These are phyloP conservation scores for Crotalus viridis DNA, from an alignment of 2,113 vertebrate species.

Conservation along the genomic window DNA sequence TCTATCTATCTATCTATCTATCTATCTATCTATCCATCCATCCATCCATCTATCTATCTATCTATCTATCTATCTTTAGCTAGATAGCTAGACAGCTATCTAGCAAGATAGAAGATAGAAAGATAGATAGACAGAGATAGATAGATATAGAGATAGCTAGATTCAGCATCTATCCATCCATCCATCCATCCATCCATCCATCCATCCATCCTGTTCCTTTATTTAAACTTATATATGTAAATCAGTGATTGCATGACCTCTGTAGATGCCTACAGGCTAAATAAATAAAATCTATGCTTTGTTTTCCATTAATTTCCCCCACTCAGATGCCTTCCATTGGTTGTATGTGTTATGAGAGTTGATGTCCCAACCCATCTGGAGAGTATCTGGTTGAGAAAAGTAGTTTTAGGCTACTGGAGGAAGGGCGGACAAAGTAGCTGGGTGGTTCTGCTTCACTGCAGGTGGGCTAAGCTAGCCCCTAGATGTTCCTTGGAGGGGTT, in stretches of 20 bases:
- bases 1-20: not conserved
- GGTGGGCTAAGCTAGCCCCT: not conserved
- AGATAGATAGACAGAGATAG: no score
- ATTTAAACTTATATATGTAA: not conserved
- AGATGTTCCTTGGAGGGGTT: not conserved
- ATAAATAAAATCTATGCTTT: not conserved
- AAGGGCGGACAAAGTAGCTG: not conserved
- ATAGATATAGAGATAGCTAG: no score
- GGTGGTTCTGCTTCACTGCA: not conserved
- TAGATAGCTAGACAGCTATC: no score
- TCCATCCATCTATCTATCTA: not conserved
- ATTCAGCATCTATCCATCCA: not conserved
- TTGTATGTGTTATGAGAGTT: not conserved
- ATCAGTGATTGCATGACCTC: not conserved
- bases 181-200: not conserved
- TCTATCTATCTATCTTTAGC: no score
- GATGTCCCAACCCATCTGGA: not conserved
- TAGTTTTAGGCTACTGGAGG: not conserved
- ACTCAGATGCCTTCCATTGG: not conserved
- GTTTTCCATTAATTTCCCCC: not conserved
- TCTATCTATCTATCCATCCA: not conserved
- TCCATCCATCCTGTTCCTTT: not conserved
- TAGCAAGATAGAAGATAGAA: no score
- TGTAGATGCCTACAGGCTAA: not conserved
- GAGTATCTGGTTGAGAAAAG: not conserved